These are phyloP conservation scores for Acanthochromis polyacanthus DNA, from an alignment of 2,113 vertebrate species.

Conservation along the genomic window DNA sequence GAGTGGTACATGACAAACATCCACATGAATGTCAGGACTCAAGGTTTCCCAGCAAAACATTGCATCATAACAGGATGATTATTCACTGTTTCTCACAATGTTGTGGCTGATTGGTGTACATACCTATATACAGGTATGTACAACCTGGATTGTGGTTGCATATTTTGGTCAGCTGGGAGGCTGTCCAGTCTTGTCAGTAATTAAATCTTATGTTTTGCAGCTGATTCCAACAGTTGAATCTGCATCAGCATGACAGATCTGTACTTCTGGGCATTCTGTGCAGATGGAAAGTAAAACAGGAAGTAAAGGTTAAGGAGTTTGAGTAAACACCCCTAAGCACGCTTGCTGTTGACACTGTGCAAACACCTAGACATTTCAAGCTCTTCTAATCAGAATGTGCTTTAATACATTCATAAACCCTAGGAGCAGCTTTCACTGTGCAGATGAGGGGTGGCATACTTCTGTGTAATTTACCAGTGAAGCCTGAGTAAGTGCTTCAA, in stretches of 20 bases:
- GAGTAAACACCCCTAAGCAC: not conserved
- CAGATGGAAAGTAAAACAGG: not conserved
- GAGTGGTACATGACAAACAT: no score
- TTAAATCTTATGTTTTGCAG: not conserved
- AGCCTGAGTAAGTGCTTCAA: conserved; percentile 1
- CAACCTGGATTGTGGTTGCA: no score
- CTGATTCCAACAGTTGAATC: not conserved
- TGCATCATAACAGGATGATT: no score
- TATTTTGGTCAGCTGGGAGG: not conserved
- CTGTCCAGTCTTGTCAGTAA: not conserved
- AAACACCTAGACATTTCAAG: not conserved
- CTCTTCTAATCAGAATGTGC: not conserved
- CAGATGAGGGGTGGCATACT: no score
- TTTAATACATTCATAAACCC: not conserved
- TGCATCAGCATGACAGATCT: not conserved
- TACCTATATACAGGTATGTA: no score
- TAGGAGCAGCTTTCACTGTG: not conserved
- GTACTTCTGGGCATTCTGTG: not conserved
- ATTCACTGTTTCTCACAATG: no score
- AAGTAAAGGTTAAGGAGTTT: not conserved
- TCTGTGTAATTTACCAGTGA: conserved; percentile 1
- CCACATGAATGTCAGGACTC: no score
- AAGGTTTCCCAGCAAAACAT: no score
- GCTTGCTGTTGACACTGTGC: no score
- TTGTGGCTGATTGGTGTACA: not conserved